Base-by-base conservation (phyloP, 2,888 invertebrate species). In the Harmothoe impar region DNA sequence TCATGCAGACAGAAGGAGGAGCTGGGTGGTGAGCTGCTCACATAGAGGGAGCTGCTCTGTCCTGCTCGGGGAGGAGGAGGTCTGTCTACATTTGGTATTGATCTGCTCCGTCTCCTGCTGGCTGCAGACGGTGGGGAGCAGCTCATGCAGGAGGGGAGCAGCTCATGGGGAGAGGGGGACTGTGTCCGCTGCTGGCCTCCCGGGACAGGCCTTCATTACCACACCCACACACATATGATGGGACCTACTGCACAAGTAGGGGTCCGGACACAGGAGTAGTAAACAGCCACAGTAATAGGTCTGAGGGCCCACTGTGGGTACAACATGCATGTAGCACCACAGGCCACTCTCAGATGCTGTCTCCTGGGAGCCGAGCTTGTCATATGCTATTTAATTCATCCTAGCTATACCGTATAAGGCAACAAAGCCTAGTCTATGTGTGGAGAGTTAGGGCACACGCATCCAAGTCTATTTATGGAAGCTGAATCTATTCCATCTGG, bases 71-170 rank as follows among this genome's bases (percentile, higher is more conserved):
- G 10, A 43, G 72, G 25, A 10, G 43, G 10, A 43, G 72, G 72
- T 3, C 72, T 72, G 72, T 72, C 72, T 72, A 72, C 72, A 72
- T 72, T 72, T 72, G 72, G 72, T 72, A 72, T 72, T 72, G 72
- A 72, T 72, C 72, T 72, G 72, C 72, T 72, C 62, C 62, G 62
- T 62, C 62, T 62, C 72, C 72, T 72, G 72, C 72, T 29, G 72
- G 72, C 72, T 72, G 72, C 72, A 72, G 72, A 72, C 72, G 72
- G 72, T 25, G 15, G 72, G 72, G 72, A 72, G 62, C 62, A 62
- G 62, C 62, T 62, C 62, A n/a, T 43, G 62, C 62, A n/a, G 3
- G 62, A 3, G n/a, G 62, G 43, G 62, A 62, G 62, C 62, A 62
- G 62, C 62, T 62, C 62, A n/a, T 43, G 43, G 43, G 43, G 62